Evolutionary conservation across 2,888 invertebrate genomes (phyloP).

Genomic region (Fragum whitleyi): DNA sequence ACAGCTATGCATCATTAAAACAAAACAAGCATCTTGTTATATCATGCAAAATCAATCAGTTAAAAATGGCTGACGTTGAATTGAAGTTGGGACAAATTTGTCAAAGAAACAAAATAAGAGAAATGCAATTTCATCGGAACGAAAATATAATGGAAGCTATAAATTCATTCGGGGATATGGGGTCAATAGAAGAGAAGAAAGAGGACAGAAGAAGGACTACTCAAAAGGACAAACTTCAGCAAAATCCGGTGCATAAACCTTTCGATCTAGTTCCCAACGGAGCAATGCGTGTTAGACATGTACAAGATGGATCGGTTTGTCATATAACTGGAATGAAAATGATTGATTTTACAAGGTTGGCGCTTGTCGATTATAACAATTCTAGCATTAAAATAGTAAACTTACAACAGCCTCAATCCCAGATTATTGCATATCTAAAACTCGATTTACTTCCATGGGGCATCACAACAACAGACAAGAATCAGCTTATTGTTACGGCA

Average conservation of each 20-base stretch:
- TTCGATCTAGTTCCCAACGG: not conserved
- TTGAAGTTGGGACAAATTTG: not conserved
- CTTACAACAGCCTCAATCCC: not conserved
- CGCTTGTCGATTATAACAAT: not conserved
- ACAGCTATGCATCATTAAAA: not conserved
- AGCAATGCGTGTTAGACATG: not conserved
- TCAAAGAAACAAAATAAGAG: not conserved
- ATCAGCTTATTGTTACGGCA: not conserved
- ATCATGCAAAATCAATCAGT: not conserved
- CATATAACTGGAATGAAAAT: not conserved
- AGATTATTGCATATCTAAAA: not conserved
- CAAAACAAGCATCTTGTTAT: conserved; percentile 4
- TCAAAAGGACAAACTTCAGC: no score
- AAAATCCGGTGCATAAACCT: not conserved
- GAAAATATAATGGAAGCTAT: not conserved
- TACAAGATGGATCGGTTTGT: not conserved
- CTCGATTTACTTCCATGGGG: not conserved
- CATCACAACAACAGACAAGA: not conserved
- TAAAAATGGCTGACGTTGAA: not conserved
- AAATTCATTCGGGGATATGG: not conserved
- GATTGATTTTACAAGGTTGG: not conserved
- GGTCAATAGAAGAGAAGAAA: not conserved
- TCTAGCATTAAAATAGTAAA: not conserved
- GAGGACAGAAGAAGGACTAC: not conserved
- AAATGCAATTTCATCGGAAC: not conserved